Conservation (phyloP, 2,113 vertebrate species). For the Pituophis catenifer region DNA sequence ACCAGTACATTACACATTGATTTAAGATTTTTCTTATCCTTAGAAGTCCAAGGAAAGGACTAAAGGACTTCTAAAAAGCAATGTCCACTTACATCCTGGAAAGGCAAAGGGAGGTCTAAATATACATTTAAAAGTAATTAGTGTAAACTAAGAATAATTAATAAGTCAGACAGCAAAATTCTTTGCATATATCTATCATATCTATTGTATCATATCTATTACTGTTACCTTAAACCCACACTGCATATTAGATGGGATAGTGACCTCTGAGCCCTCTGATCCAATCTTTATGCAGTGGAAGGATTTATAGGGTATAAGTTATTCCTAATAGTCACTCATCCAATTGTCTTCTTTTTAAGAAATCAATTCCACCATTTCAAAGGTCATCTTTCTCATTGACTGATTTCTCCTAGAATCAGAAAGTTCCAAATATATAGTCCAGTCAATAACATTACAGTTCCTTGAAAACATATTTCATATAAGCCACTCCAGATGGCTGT, state of each 20-base stretch:
- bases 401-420: not conserved
- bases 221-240: not conserved
- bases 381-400: not conserved
- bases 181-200: constrained; percentile 31
- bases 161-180: constrained; percentile 5
- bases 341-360: not conserved
- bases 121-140: constrained; percentile 18
- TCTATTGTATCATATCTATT: constrained; percentile 31
- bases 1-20: not conserved
- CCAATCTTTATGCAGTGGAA: not conserved
- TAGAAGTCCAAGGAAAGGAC: not conserved
- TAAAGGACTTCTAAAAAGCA: constrained; percentile 14
- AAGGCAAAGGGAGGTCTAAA: constrained; percentile 35
- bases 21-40: constrained; percentile 15
- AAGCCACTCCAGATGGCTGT: not conserved
- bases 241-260: not conserved
- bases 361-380: not conserved
- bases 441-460: not conserved
- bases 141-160: not conserved
- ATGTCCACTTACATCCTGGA: not conserved
- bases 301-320: not conserved
- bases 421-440: not conserved
- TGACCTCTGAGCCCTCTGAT: not conserved
- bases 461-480: not conserved
- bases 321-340: not conserved